These are phyloP conservation scores for Mimas tiliae DNA, from an alignment of 2,888 invertebrate genomes.

Conservation along the genomic window DNA sequence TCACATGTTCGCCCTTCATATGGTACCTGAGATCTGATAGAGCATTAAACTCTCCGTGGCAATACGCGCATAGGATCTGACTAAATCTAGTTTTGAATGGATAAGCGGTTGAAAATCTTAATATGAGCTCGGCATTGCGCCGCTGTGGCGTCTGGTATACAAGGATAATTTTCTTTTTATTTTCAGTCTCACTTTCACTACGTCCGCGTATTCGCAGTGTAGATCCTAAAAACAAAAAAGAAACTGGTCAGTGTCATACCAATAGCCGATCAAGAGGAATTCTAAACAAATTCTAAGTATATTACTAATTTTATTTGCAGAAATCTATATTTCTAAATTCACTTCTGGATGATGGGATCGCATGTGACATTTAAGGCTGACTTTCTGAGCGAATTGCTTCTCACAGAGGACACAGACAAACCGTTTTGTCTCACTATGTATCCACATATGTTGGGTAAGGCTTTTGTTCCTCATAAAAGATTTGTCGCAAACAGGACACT, in stretches of 20 bases:
- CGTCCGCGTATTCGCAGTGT: slow-evolving; percentile 75
- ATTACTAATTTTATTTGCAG: slow-evolving; percentile 11
- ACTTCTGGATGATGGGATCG: slow-evolving; percentile 61
- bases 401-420: slow-evolving; percentile 65
- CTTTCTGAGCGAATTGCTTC: slow-evolving; percentile 72
- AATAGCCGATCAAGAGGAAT: slow-evolving; percentile 29
- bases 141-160: slow-evolving; percentile 76
- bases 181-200: slow-evolving; percentile 65
- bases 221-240: slow-evolving; percentile 81
- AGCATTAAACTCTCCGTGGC: slow-evolving; percentile 67
- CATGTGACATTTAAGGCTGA: slow-evolving; percentile 67
- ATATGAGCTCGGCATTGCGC: slow-evolving; percentile 74
- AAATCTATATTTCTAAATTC: slow-evolving; percentile 29
- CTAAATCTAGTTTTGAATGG: slow-evolving; percentile 77
- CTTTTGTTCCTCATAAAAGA: slow-evolving; percentile 77
- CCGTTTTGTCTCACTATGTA: slow-evolving; percentile 66
- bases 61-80: slow-evolving; percentile 75
- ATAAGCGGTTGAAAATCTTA: slow-evolving; percentile 72
- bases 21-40: slow-evolving; percentile 65
- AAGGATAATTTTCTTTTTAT: slow-evolving; percentile 76
- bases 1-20: slow-evolving; percentile 64
- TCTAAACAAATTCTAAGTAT: slow-evolving; percentile 6
- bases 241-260: slow-evolving; percentile 72
- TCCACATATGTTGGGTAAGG: slow-evolving; percentile 73
- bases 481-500: slow-evolving; percentile 77